Base-by-base conservation (phyloP, 1,140 invertebrate species). In the Trichonephila inaurata region DNA sequence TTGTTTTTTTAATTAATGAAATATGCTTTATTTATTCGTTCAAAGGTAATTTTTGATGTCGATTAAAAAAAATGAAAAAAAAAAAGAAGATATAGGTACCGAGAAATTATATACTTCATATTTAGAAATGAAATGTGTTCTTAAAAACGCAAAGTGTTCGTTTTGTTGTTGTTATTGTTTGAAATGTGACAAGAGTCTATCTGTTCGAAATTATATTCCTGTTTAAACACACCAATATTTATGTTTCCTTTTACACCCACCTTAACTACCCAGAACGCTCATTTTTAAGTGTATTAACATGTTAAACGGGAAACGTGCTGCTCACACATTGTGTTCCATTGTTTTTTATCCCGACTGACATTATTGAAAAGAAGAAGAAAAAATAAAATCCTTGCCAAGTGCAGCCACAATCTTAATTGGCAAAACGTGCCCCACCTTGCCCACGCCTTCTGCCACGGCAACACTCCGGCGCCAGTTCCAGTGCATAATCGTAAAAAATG, bases 381-480 rank as follows among this genome's bases (percentile, higher is more conserved):
- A 18, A 1, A 2, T 33, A 21, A 28, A 87, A 87, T 87, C 28
- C 51, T 51, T 10, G 18, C 28, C 28, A 18, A 61, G 21, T 61
- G 12, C 58, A 28, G 64, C 64, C 61, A 40, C 51, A 24, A 40
- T 89, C 64, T 77, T 69, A 89, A 89, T 89, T 69, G 64, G 62
- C 33, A 24, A 24, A 89, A n/a, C 62, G 19, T 89, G 87, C 87
- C 87, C 69, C 87, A 89, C 87, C 87, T 89, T 69, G 24, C 64
- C 87, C 87, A 72, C 87, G 21, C 64, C 87, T 64, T 16, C 33
- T 40, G 40, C 28, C 87, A 40, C 40, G 33, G 60, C 21, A 24
- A 64, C 24, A 33, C 14, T 4, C 28, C 24, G 64, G 87, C 87
- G 85, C 87, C 87, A 69, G 33, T 14, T 4, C 21, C 62, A 21